Percentiles rank a stretch among this genome's conserved stretches.
Evolutionary conservation across 2,113 vertebrate genomes (phyloP).

Genomic region (Alligator mississippiensis): DNA sequence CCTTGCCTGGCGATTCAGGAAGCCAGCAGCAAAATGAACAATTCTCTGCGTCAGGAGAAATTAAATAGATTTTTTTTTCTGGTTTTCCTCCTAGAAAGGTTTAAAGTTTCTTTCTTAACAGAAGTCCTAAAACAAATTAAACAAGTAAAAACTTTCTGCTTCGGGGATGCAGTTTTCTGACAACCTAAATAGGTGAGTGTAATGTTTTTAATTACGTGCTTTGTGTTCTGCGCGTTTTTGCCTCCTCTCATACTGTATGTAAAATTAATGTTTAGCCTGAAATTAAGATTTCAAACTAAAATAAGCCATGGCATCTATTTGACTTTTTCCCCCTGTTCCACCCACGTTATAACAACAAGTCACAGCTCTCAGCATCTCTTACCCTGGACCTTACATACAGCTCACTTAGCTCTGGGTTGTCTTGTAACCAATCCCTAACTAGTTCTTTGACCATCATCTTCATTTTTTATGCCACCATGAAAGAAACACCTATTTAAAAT

Average conservation of each 20-base stretch:
- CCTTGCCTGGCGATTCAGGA: too few relatives aligned
- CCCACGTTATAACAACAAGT: not conserved
- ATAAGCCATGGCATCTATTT: not conserved
- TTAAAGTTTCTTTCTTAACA: too few relatives aligned
- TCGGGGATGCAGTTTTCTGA: not conserved
- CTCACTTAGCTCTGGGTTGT: not conserved
- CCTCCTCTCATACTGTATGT: not conserved
- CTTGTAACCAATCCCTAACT: not conserved
- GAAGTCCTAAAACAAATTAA: too few relatives aligned
- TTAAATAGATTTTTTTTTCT: too few relatives aligned
- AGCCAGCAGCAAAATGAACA: too few relatives aligned
- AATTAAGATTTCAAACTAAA: not conserved
- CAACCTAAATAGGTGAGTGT: not conserved
- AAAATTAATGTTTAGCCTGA: not conserved
- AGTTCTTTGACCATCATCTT: not conserved
- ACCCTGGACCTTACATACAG: not conserved
- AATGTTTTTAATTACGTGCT: not conserved
- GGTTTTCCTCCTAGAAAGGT: too few relatives aligned
- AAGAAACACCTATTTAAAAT: not conserved
- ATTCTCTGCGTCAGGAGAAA: too few relatives aligned
- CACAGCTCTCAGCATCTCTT: not conserved
- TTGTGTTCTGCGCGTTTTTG: not conserved
- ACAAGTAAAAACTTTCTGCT: not conserved
- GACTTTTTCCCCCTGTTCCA: not conserved
- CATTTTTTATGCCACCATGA: not conserved